Percentiles rank a stretch among this genome's conserved stretches.
Conservation (phyloP, 2,113 vertebrate species). For the Pseudolaguvia tuberculata region DNA sequence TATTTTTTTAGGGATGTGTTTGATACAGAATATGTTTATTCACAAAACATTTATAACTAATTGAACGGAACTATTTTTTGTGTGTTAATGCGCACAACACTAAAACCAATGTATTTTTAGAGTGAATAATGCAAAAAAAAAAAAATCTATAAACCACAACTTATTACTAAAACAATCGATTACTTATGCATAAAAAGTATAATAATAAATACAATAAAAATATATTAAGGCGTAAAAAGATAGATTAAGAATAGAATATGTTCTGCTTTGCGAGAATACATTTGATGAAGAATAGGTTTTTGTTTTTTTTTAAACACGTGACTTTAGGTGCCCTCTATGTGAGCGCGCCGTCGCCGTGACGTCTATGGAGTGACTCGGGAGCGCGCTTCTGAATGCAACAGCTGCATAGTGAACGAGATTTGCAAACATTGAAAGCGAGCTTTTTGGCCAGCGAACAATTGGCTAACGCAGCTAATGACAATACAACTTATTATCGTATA, state of each 20-base stretch:
- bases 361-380: slow-evolving; percentile 45
- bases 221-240: neutral
- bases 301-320: slow-evolving; percentile 40
- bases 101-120: too few species aligned
- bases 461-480: slow-evolving; percentile 55
- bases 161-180: too few species aligned
- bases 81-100: too few species aligned
- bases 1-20: too few species aligned
- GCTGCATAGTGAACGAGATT: slow-evolving; percentile 67
- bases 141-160: too few species aligned
- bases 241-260: too few species aligned
- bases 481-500: slow-evolving; percentile 23
- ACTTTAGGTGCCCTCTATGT: slow-evolving; percentile 48
- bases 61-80: too few species aligned
- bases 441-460: slow-evolving; percentile 58
- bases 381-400: slow-evolving; percentile 66
- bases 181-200: neutral
- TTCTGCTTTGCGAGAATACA: neutral
- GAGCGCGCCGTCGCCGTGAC: slow-evolving; percentile 60
- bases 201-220: neutral
- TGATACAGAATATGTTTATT: too few species aligned
- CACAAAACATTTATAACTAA: too few species aligned
- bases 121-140: too few species aligned
- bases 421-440: slow-evolving; percentile 58
- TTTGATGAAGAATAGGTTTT: slow-evolving; percentile 39